Evolutionary conservation across 1,140 invertebrate genomes (phyloP).

Genomic region (Trigoniulus corallinus): DNA sequence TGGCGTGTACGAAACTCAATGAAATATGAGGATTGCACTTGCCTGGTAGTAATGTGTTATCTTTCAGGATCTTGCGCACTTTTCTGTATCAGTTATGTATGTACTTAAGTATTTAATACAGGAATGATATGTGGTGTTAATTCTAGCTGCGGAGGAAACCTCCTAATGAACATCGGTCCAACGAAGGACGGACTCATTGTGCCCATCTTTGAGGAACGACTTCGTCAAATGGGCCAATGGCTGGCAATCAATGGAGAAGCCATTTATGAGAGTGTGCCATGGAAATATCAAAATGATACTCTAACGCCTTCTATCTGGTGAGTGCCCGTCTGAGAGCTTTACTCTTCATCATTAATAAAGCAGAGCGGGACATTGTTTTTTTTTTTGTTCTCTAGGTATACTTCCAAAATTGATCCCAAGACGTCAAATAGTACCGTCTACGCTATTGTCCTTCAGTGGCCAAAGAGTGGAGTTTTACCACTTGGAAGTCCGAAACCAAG

Average conservation of each 20-base stretch:
- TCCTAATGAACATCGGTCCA: constrained; percentile 78
- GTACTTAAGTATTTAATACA: background rate
- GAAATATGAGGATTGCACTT: too few species aligned
- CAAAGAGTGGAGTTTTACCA: constrained; percentile 31
- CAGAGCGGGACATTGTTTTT: background rate
- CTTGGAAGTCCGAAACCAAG: constrained; percentile 27
- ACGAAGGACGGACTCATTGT: constrained; percentile 72
- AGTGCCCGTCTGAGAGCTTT: background rate
- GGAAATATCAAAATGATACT: constrained; percentile 67
- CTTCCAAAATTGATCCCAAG: background rate
- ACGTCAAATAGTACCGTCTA: background rate
- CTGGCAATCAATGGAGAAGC: constrained; percentile 69
- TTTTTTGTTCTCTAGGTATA: constrained; percentile 2
- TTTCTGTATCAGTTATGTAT: constrained; percentile 1
- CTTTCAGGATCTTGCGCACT: too few species aligned
- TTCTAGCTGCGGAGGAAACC: constrained; percentile 68
- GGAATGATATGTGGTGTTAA: background rate
- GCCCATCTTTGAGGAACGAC: constrained; percentile 76
- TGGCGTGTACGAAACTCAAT: too few species aligned
- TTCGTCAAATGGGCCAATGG: constrained; percentile 50
- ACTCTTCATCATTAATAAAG: background rate
- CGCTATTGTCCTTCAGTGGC: constrained; percentile 48
- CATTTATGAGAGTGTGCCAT: constrained; percentile 65
- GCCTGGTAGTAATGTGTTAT: too few species aligned
- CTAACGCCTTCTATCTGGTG: constrained; percentile 39